A percentile compares a stretch with the other conserved stretches of the same genome.
Conservation (phyloP, 2,888 invertebrate genomes). For the Embidobia sp. region DNA sequence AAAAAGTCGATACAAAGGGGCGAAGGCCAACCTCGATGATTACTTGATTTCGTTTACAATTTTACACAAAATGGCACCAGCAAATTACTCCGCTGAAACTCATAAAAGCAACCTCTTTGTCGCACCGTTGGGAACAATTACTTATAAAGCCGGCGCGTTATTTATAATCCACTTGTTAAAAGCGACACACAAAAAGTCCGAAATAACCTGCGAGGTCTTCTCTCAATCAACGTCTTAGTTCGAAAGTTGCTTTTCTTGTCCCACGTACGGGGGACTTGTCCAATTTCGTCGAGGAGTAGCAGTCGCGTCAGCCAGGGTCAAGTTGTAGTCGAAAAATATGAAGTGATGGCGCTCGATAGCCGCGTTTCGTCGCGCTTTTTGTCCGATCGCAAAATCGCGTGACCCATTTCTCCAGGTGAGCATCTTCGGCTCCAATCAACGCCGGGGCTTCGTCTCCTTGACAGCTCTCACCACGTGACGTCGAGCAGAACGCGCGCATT, state of each 20-base stretch:
- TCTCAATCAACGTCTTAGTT: not conserved
- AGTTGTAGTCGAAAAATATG: slow-evolving; percentile 38
- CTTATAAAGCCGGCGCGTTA: slow-evolving; percentile 7
- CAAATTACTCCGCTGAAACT: not conserved
- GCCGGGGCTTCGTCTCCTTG: not conserved
- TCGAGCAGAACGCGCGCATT: slow-evolving; percentile 37
- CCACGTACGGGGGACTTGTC: slow-evolving; percentile 12
- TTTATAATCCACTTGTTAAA: slow-evolving; percentile 22
- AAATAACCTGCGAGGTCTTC: too few relatives aligned
- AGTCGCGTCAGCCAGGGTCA: slow-evolving; percentile 51
- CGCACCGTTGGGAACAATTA: not conserved
- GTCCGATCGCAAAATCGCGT: slow-evolving; percentile 41
- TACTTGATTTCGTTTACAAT: too few relatives aligned
- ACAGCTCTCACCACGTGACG: slow-evolving; percentile 31
- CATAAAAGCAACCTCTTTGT: not conserved
- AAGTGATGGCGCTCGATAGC: slow-evolving; percentile 17
- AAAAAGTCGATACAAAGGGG: not conserved
- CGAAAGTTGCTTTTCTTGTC: slow-evolving; percentile 18
- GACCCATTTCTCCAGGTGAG: slow-evolving; percentile 39
- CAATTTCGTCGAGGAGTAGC: slow-evolving; percentile 40
- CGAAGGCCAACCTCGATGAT: too few relatives aligned
- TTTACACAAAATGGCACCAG: too few relatives aligned
- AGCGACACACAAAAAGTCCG: slow-evolving; percentile 9
- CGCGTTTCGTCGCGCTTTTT: slow-evolving; percentile 39
- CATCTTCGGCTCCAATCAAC: not conserved